Base-by-base conservation (phyloP, 2,113 vertebrate species). In the Verasper variegatus region DNA sequence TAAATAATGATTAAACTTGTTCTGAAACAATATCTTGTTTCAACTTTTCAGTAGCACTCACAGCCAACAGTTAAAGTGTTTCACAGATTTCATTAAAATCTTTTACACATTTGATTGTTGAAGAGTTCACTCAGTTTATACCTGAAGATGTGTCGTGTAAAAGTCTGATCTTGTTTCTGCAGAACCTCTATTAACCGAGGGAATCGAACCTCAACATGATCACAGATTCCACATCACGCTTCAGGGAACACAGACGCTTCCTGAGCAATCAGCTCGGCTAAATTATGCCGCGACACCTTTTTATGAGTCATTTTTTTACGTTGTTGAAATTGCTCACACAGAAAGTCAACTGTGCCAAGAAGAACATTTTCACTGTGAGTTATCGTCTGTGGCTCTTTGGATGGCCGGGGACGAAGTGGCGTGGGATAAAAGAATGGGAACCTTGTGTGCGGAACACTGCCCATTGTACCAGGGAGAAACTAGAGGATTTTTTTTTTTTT, bases 391-490 rank as follows among this genome's bases (percentile, higher is more conserved):
- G 55, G 63, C 52, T 74, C 60, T 65, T 65, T 35, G 68, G 65
- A 84, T 10, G 31, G n/a, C 12, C 18, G 24, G 52, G 27, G 26
- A 42, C 40, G 11, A 3, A 42, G 40, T 42, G 40, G 21, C 27
- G 17, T 21, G 52, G 37, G 37, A 20, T 14, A 18, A 61, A 63
- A 93, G 78, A 91, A 92, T 87, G 69, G 76, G 35, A 82, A 87
- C 63, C 56, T 82, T 94, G 84, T 89, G 26, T 60, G 51, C 78
- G 71, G 83, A 91, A 92, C 88, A 89, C 78, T 84, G 80, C 62
- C 80, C 74, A 91, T 87, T 93, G 90, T 91, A 79, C 72, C 3
- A 75, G 63, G 60, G 74, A 86, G 82, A 83, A 91, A 86, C 71
- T 85, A 70, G 77, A 89, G 84, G 80, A 89, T 13, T 56, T 24